A percentile compares a stretch with the other conserved stretches of the same genome.
Conservation (phyloP, 2,113 vertebrate species). For the Rhizomys pruinosus region DNA sequence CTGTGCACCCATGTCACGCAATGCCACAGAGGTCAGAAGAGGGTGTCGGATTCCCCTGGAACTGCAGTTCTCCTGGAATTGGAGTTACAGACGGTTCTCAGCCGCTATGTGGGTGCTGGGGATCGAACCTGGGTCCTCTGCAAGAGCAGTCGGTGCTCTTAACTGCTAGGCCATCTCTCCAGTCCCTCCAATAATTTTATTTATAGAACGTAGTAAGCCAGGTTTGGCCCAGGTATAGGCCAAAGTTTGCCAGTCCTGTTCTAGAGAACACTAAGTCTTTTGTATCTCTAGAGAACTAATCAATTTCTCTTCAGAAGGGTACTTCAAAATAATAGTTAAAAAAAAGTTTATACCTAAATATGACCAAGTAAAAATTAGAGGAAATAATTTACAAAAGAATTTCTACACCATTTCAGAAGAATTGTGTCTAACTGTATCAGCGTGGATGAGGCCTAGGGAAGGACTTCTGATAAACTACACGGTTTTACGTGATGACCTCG, state of each 20-base stretch:
- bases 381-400: not conserved
- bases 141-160: too few relatives aligned
- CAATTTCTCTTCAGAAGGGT: constrained; percentile 41
- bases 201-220: not conserved
- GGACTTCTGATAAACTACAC: not conserved
- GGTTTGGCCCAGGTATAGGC: not conserved
- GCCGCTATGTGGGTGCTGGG: too few relatives aligned
- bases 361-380: constrained; percentile 38
- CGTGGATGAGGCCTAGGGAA: not conserved
- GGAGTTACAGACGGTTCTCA: too few relatives aligned
- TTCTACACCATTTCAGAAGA: constrained; percentile 4
- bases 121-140: too few relatives aligned
- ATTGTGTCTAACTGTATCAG: not conserved
- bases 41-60: too few relatives aligned
- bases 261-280: constrained; percentile 35
- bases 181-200: constrained; percentile 42
- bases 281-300: constrained; percentile 41
- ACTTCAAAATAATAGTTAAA: constrained; percentile 48
- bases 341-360: constrained; percentile 5
- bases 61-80: too few relatives aligned
- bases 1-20: too few relatives aligned
- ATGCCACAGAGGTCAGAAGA: too few relatives aligned
- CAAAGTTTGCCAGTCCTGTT: constrained; percentile 8
- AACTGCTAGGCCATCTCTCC: too few relatives aligned
- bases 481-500: constrained; percentile 39